phyloP scores from a whole-genome alignment of 2,888 invertebrate species.

The Corythucha ciliata region DNA sequence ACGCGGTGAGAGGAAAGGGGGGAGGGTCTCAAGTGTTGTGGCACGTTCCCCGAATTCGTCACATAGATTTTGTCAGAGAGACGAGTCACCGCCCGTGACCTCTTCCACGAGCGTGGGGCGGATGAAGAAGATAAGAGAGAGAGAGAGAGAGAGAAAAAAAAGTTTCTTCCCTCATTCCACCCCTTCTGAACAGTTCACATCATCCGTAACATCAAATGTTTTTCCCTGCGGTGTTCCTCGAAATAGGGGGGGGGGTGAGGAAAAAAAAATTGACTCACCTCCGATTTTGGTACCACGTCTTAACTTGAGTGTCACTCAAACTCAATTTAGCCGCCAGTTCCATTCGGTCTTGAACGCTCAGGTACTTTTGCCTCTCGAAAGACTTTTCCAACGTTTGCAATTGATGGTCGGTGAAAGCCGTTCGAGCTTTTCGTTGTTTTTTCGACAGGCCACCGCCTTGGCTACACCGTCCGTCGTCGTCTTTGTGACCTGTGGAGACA shows the following conservation, averaged over 20 bases:
- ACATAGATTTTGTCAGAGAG: conserved; percentile 32
- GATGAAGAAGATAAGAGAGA: neutral
- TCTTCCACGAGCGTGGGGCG: too few relatives aligned
- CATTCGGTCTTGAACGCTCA: conserved; percentile 95
- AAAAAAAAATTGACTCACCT: too few relatives aligned
- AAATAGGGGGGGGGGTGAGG: too few relatives aligned
- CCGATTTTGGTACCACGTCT: conserved; percentile 94
- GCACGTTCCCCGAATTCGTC: conserved; percentile 34
- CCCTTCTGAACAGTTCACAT: too few relatives aligned
- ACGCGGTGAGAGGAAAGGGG: too few relatives aligned
- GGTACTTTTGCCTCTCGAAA: conserved; percentile 93
- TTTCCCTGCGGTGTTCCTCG: neutral
- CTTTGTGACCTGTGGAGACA: conserved; percentile 61
- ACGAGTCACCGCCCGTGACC: conserved; percentile 19
- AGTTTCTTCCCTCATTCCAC: too few relatives aligned
- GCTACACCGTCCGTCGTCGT: conserved; percentile 55
- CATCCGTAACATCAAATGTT: neutral
- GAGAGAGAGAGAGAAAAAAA: neutral
- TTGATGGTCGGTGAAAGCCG: conserved; percentile 98
- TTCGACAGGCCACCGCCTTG: conserved; percentile 62
- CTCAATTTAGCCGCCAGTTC: conserved; percentile 93
- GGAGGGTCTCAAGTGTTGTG: conserved; percentile 8
- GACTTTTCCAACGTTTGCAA: conserved; percentile 92
- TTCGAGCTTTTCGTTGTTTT: conserved; percentile 92
- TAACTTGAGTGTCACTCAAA: conserved; percentile 97